Evolutionary conservation across 2,797 vertebrate species (phyloP).

Genomic region (Sebastes hubbsi): DNA sequence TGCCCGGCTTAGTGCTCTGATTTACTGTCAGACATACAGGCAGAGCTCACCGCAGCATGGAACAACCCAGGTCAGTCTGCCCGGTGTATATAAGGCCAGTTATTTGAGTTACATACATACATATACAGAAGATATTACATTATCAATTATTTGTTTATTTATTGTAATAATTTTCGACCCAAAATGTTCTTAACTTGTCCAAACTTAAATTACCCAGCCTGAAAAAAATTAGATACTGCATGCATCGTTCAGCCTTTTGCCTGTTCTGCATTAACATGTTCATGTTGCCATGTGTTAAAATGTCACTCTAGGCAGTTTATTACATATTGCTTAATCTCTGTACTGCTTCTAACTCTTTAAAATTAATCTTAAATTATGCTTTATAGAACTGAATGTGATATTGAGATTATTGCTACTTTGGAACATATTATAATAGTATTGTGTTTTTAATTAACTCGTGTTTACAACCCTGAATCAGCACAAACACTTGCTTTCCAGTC

Average conservation of each 20-base stretch:
- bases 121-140: background rate
- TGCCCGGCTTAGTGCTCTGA: background rate
- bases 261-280: background rate
- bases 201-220: background rate
- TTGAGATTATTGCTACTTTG: background rate
- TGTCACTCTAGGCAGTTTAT: background rate
- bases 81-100: background rate
- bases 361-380: background rate
- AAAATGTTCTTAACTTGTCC: background rate
- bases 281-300: background rate
- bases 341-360: background rate
- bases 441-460: background rate
- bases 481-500: background rate
- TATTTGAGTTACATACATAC: background rate
- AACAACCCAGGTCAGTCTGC: background rate
- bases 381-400: background rate
- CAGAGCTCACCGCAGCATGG: background rate
- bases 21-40: background rate
- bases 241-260: background rate
- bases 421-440: background rate
- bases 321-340: background rate
- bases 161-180: background rate
- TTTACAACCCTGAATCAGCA: background rate
- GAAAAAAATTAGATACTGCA: background rate
- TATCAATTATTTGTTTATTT: background rate